Evolutionary conservation across 2,113 vertebrate genomes (phyloP), one percentile per base, ranked within the genome.

Genomic region (Antigone vipio): DNA sequence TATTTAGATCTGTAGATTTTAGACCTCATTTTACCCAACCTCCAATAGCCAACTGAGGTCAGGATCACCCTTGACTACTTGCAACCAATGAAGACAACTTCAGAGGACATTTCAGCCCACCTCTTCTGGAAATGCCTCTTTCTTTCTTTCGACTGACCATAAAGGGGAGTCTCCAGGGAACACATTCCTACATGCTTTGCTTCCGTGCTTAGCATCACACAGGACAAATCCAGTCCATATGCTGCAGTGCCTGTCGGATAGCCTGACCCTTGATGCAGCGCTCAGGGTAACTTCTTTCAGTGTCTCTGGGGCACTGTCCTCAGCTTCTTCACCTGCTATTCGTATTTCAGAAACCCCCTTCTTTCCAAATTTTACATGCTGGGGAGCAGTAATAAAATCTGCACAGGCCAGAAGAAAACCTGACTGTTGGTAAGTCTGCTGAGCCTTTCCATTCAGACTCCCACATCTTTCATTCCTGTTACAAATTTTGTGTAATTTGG

Each of bases 401-500:
- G 58, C 35, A 66, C 45, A 38, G 11, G 34, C 8, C 19, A 52
- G 72, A 75, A 32, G 35, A 59, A 93, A 95, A 55, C 27, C 30
- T 52, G 35, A 56, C 15, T 71, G 27, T 35, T 75, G n/a, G 11
- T 64, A 71, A 60, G n/a, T 50, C 73, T 80, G 16, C 13, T 32
- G 67, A 93, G 26, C 26, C 29, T 85, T 76, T 68, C 45, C 40
- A 42, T 88, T 80, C 22, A 34, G 14, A 34, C 19, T 50, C n/a
- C 50, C 29, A 24, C 11, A 32, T 76, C 72, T 83, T 85, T 88
- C 49, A 63, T 66, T 58, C 20, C 42, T 42, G 4, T 91, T 42
- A 42, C 35, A 84, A 68, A 58, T 74, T 80, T 44, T 79, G 67
- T 95, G 83, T 62, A 56, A 66, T 91, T 95, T 95, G 59, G 83